Percentiles rank a stretch among this genome's conserved stretches.
phyloP scores from a whole-genome alignment of 2,888 invertebrate genomes.

The Sepioteuthis lessoniana region DNA sequence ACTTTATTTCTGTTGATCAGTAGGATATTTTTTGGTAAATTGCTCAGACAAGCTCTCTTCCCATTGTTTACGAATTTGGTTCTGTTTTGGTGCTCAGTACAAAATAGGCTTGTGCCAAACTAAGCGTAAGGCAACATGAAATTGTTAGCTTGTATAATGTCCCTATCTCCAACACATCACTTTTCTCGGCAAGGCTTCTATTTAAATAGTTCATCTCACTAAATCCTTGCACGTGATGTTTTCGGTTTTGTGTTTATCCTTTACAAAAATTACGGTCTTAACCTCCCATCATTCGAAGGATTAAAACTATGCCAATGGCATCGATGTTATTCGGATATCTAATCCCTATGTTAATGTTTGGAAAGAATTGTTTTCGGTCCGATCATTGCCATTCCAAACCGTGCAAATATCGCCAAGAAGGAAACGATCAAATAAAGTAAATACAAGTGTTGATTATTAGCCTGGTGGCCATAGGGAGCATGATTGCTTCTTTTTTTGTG shows the following conservation, averaged over 20 bases:
- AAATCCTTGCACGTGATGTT: neutral
- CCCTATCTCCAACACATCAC: too few species aligned
- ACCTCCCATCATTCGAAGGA: neutral
- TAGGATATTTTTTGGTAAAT: too few species aligned
- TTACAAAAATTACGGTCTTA: neutral
- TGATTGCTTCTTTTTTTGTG: neutral
- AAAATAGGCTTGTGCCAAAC: too few species aligned
- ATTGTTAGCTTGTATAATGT: too few species aligned
- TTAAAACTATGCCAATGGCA: neutral
- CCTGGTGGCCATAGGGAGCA: neutral
- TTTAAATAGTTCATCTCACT: neutral
- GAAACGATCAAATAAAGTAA: neutral
- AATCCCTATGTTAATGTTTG: neutral
- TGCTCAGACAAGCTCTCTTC: too few species aligned
- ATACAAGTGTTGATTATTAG: neutral
- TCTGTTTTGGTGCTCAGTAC: too few species aligned
- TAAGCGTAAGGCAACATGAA: too few species aligned
- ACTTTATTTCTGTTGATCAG: too few species aligned
- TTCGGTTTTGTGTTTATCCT: neutral
- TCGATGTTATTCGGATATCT: neutral
- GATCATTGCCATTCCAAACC: neutral
- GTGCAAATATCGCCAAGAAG: neutral
- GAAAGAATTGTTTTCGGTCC: neutral
- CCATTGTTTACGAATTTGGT: too few species aligned
- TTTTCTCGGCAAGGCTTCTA: neutral